Evolutionary conservation across 2,888 invertebrate genomes (phyloP).

Genomic region (Eupithecia abbreviata): DNA sequence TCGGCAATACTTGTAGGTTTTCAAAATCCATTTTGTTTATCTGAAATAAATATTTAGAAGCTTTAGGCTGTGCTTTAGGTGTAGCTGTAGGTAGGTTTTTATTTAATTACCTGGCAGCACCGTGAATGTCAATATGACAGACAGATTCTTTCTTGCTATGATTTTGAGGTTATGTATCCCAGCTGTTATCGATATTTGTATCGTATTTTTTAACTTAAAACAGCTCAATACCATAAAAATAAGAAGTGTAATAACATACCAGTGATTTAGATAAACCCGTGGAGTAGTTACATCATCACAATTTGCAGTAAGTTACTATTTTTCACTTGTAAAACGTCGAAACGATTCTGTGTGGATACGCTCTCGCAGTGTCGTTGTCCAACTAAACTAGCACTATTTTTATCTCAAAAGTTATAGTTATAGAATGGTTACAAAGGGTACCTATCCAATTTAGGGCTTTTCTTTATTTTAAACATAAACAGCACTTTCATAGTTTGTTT

Average conservation of each 20-base stretch:
- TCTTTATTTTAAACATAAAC: not conserved
- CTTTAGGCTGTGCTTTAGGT: not conserved
- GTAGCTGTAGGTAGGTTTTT: not conserved
- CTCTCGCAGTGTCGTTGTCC: slow-evolving; percentile 20
- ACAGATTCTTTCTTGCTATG: not conserved
- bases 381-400: slow-evolving; percentile 74
- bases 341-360: slow-evolving; percentile 15
- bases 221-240: not conserved
- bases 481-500: not conserved
- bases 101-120: not conserved
- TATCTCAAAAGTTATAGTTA: slow-evolving; percentile 43
- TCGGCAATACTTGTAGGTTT: slow-evolving; percentile 83
- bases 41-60: not conserved
- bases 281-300: slow-evolving; percentile 10
- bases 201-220: not conserved
- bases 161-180: slow-evolving; percentile 27
- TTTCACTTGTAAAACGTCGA: slow-evolving; percentile 18
- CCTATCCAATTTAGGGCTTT: not conserved
- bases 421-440: slow-evolving; percentile 36
- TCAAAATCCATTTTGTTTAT: slow-evolving; percentile 61
- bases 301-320: slow-evolving; percentile 43
- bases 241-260: slow-evolving; percentile 19
- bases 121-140: not conserved
- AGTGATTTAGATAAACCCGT: slow-evolving; percentile 5
- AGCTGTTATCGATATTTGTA: slow-evolving; percentile 6